These are phyloP conservation scores for Carollia perspicillata DNA, from an alignment of 2,113 vertebrate species.

Conservation along the genomic window DNA sequence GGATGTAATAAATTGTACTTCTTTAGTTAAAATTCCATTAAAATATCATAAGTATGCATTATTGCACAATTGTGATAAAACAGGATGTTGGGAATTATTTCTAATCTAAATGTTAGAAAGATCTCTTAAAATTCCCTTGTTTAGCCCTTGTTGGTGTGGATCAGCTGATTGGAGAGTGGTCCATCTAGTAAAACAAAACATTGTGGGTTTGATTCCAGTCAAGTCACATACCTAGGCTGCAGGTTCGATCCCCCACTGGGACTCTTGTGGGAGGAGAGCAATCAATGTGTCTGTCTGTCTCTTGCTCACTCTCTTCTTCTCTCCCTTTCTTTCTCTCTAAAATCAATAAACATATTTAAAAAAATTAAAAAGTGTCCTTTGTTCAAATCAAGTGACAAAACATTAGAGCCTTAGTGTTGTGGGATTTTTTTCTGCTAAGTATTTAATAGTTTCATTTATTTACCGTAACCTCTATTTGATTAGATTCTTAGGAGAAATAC, in stretches of 20 bases:
- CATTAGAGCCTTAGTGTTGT: background rate
- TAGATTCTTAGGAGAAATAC: background rate
- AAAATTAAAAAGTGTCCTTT: background rate
- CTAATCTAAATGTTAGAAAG: background rate
- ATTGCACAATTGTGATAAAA: background rate
- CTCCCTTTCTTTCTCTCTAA: no score
- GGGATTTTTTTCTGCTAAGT: background rate
- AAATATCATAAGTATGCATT: background rate
- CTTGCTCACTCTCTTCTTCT: no score
- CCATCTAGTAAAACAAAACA: no score
- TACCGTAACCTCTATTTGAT: background rate
- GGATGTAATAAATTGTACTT: background rate
- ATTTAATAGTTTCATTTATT: background rate
- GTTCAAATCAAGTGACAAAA: background rate
- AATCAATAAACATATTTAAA: no score
- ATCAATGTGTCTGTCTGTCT: no score
- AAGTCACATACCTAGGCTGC: no score
- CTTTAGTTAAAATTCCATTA: background rate
- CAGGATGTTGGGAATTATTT: background rate
- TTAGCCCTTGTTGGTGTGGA: background rate
- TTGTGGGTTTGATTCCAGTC: no score
- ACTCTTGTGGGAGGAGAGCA: no score
- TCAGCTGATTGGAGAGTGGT: no score
- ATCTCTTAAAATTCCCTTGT: background rate
- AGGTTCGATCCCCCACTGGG: no score